phyloP scores from a whole-genome alignment of 1,140 invertebrate genomes.

The Dreissena rostriformis region DNA sequence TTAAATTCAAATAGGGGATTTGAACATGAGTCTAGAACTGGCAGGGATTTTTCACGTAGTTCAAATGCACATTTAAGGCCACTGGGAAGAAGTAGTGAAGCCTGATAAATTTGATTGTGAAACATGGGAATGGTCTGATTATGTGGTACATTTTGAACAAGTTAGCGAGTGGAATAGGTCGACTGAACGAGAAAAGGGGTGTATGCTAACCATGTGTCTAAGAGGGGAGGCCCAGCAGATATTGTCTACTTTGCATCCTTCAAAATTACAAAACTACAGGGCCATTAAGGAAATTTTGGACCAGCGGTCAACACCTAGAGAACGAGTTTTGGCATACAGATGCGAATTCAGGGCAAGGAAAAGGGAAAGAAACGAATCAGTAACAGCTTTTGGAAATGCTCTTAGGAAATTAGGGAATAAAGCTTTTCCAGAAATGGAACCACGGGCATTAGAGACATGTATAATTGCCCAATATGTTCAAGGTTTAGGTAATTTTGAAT shows the following conservation, averaged over 20 bases:
- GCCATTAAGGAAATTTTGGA: conserved; percentile 13
- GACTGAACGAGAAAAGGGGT: conserved; percentile 23
- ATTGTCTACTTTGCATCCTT: conserved; percentile 8
- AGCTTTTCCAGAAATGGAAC: conserved; percentile 34
- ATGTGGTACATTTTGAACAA: conserved; percentile 56
- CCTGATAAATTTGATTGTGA: conserved; percentile 53
- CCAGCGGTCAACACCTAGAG: conserved; percentile 30
- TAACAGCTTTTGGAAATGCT: conserved; percentile 37
- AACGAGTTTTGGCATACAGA: conserved; percentile 31
- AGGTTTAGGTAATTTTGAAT: conserved; percentile 25
- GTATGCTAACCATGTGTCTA: conserved; percentile 40
- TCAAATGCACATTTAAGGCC: too few relatives aligned
- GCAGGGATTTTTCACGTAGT: too few relatives aligned
- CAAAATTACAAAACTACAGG: conserved; percentile 15
- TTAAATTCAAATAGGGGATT: too few relatives aligned
- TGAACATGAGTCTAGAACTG: too few relatives aligned
- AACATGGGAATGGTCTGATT: conserved; percentile 38
- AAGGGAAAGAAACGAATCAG: conserved; percentile 19
- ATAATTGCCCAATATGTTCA: conserved; percentile 16
- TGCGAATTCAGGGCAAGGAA: conserved; percentile 39
- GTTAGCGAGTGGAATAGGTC: conserved; percentile 41
- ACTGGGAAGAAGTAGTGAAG: too few relatives aligned
- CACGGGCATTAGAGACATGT: conserved; percentile 14
- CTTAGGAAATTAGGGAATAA: conserved; percentile 29
- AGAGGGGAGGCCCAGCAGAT: conserved; percentile 39